Evolutionary conservation across 2,113 vertebrate genomes (phyloP).

Genomic region (Glaucidium brasilianum): DNA sequence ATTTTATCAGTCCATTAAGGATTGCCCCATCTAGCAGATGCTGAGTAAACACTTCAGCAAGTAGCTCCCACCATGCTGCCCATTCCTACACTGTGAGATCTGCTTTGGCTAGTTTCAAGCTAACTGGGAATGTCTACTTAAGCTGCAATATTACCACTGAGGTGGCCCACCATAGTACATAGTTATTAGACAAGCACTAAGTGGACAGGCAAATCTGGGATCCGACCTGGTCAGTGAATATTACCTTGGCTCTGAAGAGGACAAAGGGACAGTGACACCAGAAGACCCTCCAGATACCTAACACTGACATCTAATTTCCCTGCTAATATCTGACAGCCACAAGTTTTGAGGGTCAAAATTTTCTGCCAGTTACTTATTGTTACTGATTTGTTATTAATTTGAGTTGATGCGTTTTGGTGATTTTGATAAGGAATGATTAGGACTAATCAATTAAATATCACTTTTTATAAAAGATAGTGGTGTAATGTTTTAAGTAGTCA

Average conservation of each 20-base stretch:
- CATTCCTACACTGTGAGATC: neutral
- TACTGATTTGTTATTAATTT: too few species aligned
- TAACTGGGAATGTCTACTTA: neutral
- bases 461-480: too few species aligned
- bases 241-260: neutral
- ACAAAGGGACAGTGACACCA: neutral
- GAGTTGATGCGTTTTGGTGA: too few species aligned
- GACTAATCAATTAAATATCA: too few species aligned
- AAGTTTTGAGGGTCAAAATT: neutral
- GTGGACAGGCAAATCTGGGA: neutral
- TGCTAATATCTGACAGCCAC: neutral
- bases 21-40: neutral
- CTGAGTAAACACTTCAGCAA: neutral
- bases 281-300: neutral
- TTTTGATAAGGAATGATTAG: too few species aligned
- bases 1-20: neutral
- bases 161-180: neutral
- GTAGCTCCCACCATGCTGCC: neutral
- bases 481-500: too few species aligned
- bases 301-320: neutral
- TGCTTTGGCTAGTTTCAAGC: too few species aligned
- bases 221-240: accelerated
- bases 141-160: neutral
- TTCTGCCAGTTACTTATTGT: neutral
- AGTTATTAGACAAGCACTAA: neutral